These are phyloP conservation scores for Scartelaos histophorus DNA, from an alignment of 2,113 vertebrate species.

Conservation along the genomic window DNA sequence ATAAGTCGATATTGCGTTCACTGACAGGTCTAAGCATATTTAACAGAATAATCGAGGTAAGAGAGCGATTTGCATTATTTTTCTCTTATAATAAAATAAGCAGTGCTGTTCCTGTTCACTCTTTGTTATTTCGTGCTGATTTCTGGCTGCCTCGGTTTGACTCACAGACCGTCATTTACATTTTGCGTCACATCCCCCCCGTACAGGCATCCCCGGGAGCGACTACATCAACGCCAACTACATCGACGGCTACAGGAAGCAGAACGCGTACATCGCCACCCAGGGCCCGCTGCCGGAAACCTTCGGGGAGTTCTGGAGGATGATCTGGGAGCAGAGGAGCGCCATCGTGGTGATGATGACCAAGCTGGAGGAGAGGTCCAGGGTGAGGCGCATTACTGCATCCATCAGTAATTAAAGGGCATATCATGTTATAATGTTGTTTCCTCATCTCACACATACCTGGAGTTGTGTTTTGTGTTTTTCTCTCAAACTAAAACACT, in stretches of 20 bases:
- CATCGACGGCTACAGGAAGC: slow-evolving; percentile 98
- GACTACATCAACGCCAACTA: slow-evolving; percentile 99
- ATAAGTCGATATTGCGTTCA: too few species aligned
- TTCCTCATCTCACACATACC: too few species aligned
- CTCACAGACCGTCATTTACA: not conserved
- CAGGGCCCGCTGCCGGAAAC: slow-evolving; percentile 95
- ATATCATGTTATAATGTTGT: too few species aligned
- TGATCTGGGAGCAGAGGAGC: slow-evolving; percentile 99
- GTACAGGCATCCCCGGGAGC: slow-evolving; percentile 92
- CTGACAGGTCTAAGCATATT: too few species aligned
- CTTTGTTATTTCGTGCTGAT: not conserved
- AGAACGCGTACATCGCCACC: slow-evolving; percentile 97
- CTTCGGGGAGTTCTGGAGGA: slow-evolving; percentile 99
- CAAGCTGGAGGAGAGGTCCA: slow-evolving; percentile 94
- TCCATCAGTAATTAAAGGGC: too few species aligned
- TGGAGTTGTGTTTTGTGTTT: too few species aligned
- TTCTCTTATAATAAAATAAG: not conserved
- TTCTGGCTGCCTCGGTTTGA: not conserved
- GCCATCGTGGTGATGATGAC: slow-evolving; percentile 99
- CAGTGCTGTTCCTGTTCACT: not conserved
- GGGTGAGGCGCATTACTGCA: slow-evolving; percentile 78
- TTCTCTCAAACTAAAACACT: too few species aligned
- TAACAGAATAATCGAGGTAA: too few species aligned
- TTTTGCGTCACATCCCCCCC: not conserved
- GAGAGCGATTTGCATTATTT: not conserved